Conservation (phyloP, 1,140 invertebrate genomes). For the Solen grandis region DNA sequence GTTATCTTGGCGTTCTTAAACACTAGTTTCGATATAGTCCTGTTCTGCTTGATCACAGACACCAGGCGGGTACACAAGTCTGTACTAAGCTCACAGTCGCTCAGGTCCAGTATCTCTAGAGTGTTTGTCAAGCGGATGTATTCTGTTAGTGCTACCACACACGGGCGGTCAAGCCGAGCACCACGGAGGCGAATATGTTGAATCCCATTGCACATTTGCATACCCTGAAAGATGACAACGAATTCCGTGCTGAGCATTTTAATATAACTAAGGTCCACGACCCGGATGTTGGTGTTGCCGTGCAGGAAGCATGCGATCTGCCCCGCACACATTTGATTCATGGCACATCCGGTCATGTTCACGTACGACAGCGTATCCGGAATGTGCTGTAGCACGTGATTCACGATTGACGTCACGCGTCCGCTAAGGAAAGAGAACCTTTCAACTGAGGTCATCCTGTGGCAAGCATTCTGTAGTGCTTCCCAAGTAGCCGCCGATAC, state of each 20-base stretch:
- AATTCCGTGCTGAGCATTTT: slow-evolving; percentile 68
- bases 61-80: slow-evolving; percentile 64
- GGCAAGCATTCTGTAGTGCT: slow-evolving; percentile 64
- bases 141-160: slow-evolving; percentile 63
- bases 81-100: slow-evolving; percentile 65
- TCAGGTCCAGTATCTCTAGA: slow-evolving; percentile 68
- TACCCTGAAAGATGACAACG: slow-evolving; percentile 65
- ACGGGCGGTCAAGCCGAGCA: slow-evolving; percentile 63
- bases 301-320: slow-evolving; percentile 68
- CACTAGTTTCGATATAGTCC: slow-evolving; percentile 61
- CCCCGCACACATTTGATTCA: slow-evolving; percentile 69
- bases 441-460: slow-evolving; percentile 60
- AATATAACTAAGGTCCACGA: slow-evolving; percentile 63
- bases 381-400: slow-evolving; percentile 66
- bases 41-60: slow-evolving; percentile 58
- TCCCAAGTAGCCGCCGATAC: slow-evolving; percentile 64
- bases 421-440: slow-evolving; percentile 61
- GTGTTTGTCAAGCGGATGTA: slow-evolving; percentile 69
- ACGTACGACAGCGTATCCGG: slow-evolving; percentile 62
- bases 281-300: slow-evolving; percentile 50
- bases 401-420: slow-evolving; percentile 59
- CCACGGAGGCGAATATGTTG: slow-evolving; percentile 61
- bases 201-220: slow-evolving; percentile 66
- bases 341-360: slow-evolving; percentile 62
- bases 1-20: slow-evolving; percentile 64